phyloP scores from a whole-genome alignment of 2,888 invertebrate species.

The Oscheius sp. region DNA sequence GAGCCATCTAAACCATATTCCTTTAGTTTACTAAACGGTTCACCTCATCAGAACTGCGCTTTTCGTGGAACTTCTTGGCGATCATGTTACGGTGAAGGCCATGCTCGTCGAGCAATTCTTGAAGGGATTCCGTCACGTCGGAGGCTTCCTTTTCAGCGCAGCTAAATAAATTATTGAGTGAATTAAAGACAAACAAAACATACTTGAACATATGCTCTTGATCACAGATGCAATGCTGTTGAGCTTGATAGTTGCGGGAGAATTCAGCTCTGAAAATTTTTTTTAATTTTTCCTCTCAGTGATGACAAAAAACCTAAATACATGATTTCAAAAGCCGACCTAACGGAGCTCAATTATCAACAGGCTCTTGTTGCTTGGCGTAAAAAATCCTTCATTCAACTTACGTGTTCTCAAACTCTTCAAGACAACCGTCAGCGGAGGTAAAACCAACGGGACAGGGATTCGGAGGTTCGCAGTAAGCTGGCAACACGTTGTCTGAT shows the following conservation, averaged over 20 bases:
- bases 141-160: slow-evolving; percentile 56
- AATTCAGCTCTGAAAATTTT: slow-evolving; percentile 87
- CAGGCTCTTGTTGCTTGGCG: too few relatives aligned
- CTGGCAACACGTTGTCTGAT: slow-evolving; percentile 89
- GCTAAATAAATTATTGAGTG: slow-evolving; percentile 30
- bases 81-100: slow-evolving; percentile 67
- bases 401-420: slow-evolving; percentile 77
- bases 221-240: slow-evolving; percentile 96
- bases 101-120: slow-evolving; percentile 64
- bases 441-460: slow-evolving; percentile 94
- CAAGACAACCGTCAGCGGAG: slow-evolving; percentile 74
- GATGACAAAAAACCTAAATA: background rate
- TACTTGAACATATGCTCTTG: slow-evolving; percentile 82
- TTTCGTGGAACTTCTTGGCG: slow-evolving; percentile 70
- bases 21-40: background rate
- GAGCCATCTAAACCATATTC: slow-evolving; percentile 47
- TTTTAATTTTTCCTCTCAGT: too few relatives aligned
- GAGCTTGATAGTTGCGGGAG: slow-evolving; percentile 88
- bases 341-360: background rate
- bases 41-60: slow-evolving; percentile 54
- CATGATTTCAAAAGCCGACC: too few relatives aligned
- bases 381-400: background rate
- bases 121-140: slow-evolving; percentile 51
- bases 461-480: slow-evolving; percentile 98
- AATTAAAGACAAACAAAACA: background rate